A percentile compares a stretch with the other conserved stretches of the same genome.
Evolutionary conservation across 2,888 invertebrate species (phyloP).

Genomic region (Meghimatium bilineatum): DNA sequence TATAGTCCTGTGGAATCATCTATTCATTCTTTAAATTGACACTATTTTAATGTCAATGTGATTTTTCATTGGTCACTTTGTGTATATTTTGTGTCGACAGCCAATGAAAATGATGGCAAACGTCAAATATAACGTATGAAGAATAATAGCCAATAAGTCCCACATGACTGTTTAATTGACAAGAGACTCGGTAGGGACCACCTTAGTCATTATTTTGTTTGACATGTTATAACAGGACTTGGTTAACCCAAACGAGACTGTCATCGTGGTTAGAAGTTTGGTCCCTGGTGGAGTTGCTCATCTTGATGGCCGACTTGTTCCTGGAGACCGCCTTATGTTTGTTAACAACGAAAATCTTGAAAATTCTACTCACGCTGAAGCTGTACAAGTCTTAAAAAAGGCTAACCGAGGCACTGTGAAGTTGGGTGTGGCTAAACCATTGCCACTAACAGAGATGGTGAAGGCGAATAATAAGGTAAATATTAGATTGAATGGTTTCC

Average conservation of each 20-base stretch:
- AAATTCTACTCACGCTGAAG: constrained; percentile 96
- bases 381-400: constrained; percentile 96
- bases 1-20: no score
- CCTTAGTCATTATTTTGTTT: background rate
- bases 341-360: constrained; percentile 96
- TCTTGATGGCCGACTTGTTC: constrained; percentile 96
- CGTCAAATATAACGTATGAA: no score
- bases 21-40: no score
- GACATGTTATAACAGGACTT: constrained; percentile 86
- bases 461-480: constrained; percentile 54
- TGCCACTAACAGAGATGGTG: constrained; percentile 75
- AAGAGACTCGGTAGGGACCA: no score
- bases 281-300: constrained; percentile 99
- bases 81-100: no score
- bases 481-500: background rate
- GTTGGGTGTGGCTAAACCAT: constrained; percentile 91
- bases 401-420: constrained; percentile 95
- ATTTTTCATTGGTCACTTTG: no score
- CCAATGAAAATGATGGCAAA: no score
- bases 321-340: constrained; percentile 89
- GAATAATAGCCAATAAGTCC: no score
- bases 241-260: constrained; percentile 94
- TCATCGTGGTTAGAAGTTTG: constrained; percentile 97
- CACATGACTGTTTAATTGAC: no score
- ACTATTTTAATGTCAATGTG: no score